Evolutionary conservation across 1,140 invertebrate genomes (phyloP), one percentile per base, ranked within the genome.

Genomic region (Heliconius hermathena): DNA sequence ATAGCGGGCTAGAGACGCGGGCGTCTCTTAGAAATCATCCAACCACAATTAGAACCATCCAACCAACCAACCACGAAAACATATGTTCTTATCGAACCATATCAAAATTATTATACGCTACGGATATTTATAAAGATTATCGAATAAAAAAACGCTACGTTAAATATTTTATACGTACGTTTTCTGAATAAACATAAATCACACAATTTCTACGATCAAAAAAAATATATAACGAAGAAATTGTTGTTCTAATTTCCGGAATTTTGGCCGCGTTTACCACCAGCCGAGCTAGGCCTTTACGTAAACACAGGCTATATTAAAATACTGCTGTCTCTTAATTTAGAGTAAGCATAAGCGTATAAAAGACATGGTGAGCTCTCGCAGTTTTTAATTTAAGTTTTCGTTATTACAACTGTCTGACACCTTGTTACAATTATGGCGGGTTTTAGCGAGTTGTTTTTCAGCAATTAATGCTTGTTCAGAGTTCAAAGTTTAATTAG

Each of bases 281-380:
- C 41, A 13, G 22, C 9, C 8, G 11, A 26, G n/a, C 8, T 66
- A 66, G 22, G 60, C 22, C 60, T 60, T 46, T 46, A 46, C 13
- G 13, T 46, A 46, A 46, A 46, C 3, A 46, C 13, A 46, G 26
- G 26, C 60, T 66, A 29, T 66, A 66, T 66, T 26, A 66, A 66
- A 66, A 29, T 29, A 66, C 11, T 16, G 60, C 33, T 9, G 60
- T 29, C 26, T 26, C 60, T 66, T 29, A 66, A 66, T 29, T 66
- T 66, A 66, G 22, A 26, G 60, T 26, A 66, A 26, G 60, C 60
- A 66, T 66, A 66, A 66, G 29, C 29, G 60, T 66, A n/a, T n/a
- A 66, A 66, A 66, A 66, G 57, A 60, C 57, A 60, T 60, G n/a
- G 22, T 29, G n/a, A 60, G 57, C 22, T 60, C 54, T 57, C 57